phyloP scores from a whole-genome alignment of 2,888 invertebrate species.

The Psylliodes chrysocephalus region DNA sequence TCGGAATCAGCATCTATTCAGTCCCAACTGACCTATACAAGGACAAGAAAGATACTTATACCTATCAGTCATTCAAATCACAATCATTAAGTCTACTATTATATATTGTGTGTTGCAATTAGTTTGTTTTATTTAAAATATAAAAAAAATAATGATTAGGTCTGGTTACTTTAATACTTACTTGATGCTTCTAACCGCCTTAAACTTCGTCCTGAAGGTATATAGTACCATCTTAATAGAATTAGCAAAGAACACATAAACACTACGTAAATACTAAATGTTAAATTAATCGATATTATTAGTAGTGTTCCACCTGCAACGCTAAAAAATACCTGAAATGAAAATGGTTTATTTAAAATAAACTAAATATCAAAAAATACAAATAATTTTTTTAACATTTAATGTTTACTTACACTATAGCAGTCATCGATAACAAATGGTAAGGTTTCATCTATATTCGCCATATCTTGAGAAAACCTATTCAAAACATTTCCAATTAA shows the following conservation, averaged over 20 bases:
- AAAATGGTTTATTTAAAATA: too few relatives aligned
- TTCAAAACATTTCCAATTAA: constrained; percentile 57
- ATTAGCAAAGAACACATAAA: constrained; percentile 44
- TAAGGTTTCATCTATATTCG: constrained; percentile 52
- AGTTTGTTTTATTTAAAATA: too few relatives aligned
- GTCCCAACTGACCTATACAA: too few relatives aligned
- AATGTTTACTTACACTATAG: constrained; percentile 48
- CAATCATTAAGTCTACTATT: too few relatives aligned
- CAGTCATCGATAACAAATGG: constrained; percentile 45
- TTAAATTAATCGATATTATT: neutral
- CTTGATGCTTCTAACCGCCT: constrained; percentile 55
- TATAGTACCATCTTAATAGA: constrained; percentile 47
- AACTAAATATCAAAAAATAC: too few relatives aligned
- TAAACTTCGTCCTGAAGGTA: constrained; percentile 54
- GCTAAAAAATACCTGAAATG: neutral
- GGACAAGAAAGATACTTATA: too few relatives aligned
- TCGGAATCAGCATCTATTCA: too few relatives aligned
- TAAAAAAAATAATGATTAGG: too few relatives aligned
- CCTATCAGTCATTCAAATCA: too few relatives aligned
- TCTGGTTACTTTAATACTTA: too few relatives aligned
- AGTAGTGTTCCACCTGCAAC: neutral
- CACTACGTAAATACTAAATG: constrained; percentile 18
- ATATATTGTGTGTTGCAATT: too few relatives aligned
- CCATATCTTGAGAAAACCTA: constrained; percentile 55
- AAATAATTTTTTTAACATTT: too few relatives aligned